Evolutionary conservation across 2,113 vertebrate genomes (phyloP).

Genomic region (Morone chrysops): DNA sequence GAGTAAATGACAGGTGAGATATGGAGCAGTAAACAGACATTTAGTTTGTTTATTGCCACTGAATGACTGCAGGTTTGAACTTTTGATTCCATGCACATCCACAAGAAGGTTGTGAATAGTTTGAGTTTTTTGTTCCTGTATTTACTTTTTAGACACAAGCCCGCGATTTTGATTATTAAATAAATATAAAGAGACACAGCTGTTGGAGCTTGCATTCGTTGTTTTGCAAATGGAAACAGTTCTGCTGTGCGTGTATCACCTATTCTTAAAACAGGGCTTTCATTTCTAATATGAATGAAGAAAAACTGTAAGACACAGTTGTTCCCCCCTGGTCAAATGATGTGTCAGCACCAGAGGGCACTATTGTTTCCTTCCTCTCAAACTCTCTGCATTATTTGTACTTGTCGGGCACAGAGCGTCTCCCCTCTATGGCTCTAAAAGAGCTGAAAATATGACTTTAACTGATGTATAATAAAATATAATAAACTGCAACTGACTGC

Average conservation of each 20-base stretch:
- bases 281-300: neutral
- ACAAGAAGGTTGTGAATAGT: no score
- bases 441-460: neutral
- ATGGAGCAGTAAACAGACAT: no score
- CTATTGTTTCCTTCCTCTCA: conserved; percentile 9
- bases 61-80: neutral
- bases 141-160: neutral
- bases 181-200: no score
- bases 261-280: no score
- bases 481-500: neutral
- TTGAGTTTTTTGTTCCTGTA: no score
- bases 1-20: no score
- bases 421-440: neutral
- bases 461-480: neutral
- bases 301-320: neutral
- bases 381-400: neutral
- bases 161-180: neutral
- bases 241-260: neutral
- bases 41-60: neutral
- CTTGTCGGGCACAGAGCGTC: neutral
- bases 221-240: no score
- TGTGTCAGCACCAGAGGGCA: conserved; percentile 53
- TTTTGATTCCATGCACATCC: neutral
- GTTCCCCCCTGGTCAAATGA: neutral
- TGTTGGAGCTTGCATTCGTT: no score